Evolutionary conservation across 2,797 vertebrate species (phyloP).

Genomic region (Aeoliscus strigatus): DNA sequence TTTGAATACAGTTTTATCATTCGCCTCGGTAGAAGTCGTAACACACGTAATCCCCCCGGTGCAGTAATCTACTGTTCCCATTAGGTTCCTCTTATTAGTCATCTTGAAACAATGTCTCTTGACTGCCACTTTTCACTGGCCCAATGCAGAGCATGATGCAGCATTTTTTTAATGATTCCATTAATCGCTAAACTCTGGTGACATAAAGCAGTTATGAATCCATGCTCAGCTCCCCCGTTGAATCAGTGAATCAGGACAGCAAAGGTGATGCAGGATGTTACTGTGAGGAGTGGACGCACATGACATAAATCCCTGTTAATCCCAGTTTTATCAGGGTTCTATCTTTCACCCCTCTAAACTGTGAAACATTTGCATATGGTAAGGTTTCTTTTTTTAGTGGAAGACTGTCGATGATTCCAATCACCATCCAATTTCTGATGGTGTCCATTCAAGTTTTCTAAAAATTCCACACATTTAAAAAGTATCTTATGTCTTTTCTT

Average conservation of each 20-base stretch:
- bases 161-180: slow-evolving; percentile 18
- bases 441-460: slow-evolving; percentile 15
- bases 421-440: neutral
- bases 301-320: slow-evolving; percentile 40
- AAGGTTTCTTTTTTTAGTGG: neutral
- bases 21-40: neutral
- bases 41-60: slow-evolving; percentile 9
- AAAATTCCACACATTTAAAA: slow-evolving; percentile 33
- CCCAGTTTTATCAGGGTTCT: slow-evolving; percentile 24
- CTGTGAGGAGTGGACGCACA: slow-evolving; percentile 19
- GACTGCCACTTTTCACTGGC: neutral
- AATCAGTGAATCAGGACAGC: slow-evolving; percentile 5
- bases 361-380: neutral
- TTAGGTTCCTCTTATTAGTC: slow-evolving; percentile 33
- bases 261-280: slow-evolving; percentile 9
- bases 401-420: neutral
- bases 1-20: too few relatives aligned
- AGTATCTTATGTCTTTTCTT: slow-evolving; percentile 20
- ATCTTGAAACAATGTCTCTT: slow-evolving; percentile 37
- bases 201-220: slow-evolving; percentile 13
- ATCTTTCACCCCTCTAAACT: slow-evolving; percentile 28
- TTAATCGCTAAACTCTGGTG: slow-evolving; percentile 24
- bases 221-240: slow-evolving; percentile 9
- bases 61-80: slow-evolving; percentile 6
- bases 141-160: slow-evolving; percentile 9